Evolutionary conservation across 1,140 invertebrate species (phyloP).

Genomic region (Hyles euphorbiae): DNA sequence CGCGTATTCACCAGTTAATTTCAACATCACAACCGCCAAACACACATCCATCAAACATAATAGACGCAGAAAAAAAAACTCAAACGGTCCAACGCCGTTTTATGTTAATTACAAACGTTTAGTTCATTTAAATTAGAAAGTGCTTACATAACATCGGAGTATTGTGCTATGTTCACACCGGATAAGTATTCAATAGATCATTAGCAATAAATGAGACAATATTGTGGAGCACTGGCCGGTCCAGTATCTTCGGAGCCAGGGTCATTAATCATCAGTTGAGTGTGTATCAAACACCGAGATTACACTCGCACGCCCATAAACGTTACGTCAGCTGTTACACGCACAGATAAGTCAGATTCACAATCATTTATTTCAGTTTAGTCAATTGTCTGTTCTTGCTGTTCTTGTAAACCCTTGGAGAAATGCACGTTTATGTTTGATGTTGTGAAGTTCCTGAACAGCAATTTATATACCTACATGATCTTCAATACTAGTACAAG

Average conservation of each 20-base stretch:
- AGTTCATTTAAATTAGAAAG: conserved; percentile 38
- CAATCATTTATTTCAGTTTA: conserved; percentile 26
- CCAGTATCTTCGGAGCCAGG: conserved; percentile 30
- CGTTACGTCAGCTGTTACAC: conserved; percentile 43
- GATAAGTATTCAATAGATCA: conserved; percentile 49
- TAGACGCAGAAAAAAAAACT: too few species aligned
- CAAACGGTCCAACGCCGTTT: conserved; percentile 4
- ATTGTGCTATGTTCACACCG: conserved; percentile 14
- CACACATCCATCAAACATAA: too few species aligned
- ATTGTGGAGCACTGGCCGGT: conserved; percentile 36
- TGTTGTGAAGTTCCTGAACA: not conserved
- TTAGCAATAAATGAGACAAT: conserved; percentile 66
- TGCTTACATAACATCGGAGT: conserved; percentile 23
- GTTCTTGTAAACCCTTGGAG: too few species aligned
- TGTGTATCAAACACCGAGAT: conserved; percentile 51
- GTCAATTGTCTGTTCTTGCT: not conserved
- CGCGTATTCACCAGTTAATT: too few species aligned
- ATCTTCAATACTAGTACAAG: too few species aligned
- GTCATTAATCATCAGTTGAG: conserved; percentile 52
- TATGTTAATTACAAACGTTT: conserved; percentile 26
- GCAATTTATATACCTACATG: not conserved
- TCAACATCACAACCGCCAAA: too few species aligned
- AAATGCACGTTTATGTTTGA: not conserved
- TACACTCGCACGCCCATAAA: conserved; percentile 29
- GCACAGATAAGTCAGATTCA: conserved; percentile 28